Evolutionary conservation across 2,113 vertebrate genomes (phyloP), one percentile per base, ranked within the genome.

Genomic region (Orcinus orca): DNA sequence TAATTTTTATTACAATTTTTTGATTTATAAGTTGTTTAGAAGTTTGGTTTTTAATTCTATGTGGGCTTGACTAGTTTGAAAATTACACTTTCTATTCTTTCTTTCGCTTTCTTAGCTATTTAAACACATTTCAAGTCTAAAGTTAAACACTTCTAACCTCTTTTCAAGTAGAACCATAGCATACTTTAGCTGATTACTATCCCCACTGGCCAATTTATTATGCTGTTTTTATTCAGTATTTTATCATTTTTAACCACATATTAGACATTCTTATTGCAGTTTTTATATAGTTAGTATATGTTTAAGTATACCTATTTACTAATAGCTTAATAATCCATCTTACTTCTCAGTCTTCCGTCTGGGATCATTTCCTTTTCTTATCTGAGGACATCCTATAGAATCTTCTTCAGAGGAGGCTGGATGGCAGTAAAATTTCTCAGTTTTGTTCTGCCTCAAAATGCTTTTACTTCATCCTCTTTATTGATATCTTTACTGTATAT

Each of bases 401-500:
- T 93, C 89, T 84, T 53, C 82, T 88, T 97, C 60, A 81, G 71
- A 94, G 65, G 9, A 63, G 29, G 8, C n/a, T 62, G 50, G 50
- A 33, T 55, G 31, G 23, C n/a, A 71, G 20, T 81, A 93, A 91
- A 55, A 90, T 82, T 47, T 81, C 73, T 77, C 65, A 85, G 29
- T 67, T 87, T 70, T 90, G 63, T 83, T 92, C 70, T 65, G 7
- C 26, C 9, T 76, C 10, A 58, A 50, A 92, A 76, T 67, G 25
- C 79, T 31, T 73, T 82, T 44, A 93, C 26, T 73, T 41, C 17
- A 62, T 71, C 77, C 31, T 84, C n/a, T 74, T 96, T 53, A 55
- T 47, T 89, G 58, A 53, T 58, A 70, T 83, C 94, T 96, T 92
- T 85, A 80, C 20, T 83, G 76, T 33, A 53, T 41, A 50, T 29